Evolutionary conservation across 2,113 vertebrate genomes (phyloP), one percentile per base, ranked within the genome.

Genomic region (Osmerus mordax): DNA sequence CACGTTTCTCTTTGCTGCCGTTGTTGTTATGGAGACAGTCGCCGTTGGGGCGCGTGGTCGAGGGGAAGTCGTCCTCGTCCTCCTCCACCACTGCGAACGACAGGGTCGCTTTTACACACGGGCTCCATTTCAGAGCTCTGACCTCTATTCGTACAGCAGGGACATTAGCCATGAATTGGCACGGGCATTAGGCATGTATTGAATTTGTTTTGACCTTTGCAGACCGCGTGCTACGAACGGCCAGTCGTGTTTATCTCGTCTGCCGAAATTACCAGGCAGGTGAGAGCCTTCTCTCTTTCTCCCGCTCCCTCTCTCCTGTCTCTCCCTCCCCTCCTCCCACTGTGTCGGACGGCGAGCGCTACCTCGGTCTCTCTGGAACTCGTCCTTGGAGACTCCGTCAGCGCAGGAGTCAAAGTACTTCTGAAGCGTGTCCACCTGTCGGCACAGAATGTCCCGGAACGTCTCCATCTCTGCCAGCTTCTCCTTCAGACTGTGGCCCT

Each of bases 381-480:
- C 96, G 67, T 98, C 96, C 91, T 95, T 97, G 87, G 93, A 96
- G 79, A 97, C 95, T 3, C 87, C 94, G 88, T 96, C 95, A 8
- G 96, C 95, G 77, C 96, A 91, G 83, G 80, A 84, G 81, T 93
- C 91, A 80, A 93, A 92, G 80, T 91, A 92, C 65, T 86, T 91
- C 84, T 93, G 92, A 74, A 92, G 86, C 2, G 91, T 93, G 87
- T 93, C 92, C 75, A 93, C 91, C 81, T 93, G 92, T 87, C 91
- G 83, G 86, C 92, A 93, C 67, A 93, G 88, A 77, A 99, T 99
- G 79, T 99, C 97, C 84, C 97, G 92, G 83, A 99, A 99, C 3
- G 97, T 99, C 91, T 98, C 97, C 97, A 99, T 99, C 92, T 99
- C 97, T 62, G 97, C 95, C 83, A 99, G 88, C 83, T 99, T 99